These are phyloP conservation scores for Oreonectes daqikongensis DNA, from an alignment of 2,797 vertebrate species.

Conservation along the genomic window DNA sequence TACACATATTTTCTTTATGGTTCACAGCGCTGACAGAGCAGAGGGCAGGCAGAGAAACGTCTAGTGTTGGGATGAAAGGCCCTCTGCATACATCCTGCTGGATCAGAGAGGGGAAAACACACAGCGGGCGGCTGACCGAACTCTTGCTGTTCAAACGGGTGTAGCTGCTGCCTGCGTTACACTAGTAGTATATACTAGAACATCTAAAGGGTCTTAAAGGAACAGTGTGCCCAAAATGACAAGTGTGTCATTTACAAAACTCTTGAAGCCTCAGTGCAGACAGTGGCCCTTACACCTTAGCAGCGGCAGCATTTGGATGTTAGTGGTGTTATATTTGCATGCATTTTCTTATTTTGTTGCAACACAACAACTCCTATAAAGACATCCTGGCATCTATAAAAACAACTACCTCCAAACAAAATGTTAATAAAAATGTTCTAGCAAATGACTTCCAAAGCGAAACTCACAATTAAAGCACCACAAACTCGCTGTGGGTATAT, in stretches of 20 bases:
- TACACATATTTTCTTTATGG: conserved; percentile 35
- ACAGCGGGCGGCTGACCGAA: not conserved
- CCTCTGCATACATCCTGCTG: conserved; percentile 24
- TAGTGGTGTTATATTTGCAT: not conserved
- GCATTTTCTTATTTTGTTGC: not conserved
- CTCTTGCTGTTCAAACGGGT: conserved; percentile 3
- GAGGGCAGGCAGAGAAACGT: not conserved
- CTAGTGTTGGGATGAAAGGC: conserved; percentile 6
- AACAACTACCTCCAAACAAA: not conserved
- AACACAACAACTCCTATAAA: not conserved
- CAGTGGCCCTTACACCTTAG: not conserved
- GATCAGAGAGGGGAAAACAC: conserved; percentile 12
- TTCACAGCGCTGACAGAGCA: conserved; percentile 41
- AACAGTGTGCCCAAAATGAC: not conserved
- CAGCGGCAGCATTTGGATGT: not conserved
- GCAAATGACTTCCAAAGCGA: conserved; percentile 12
- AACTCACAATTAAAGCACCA: conserved; percentile 10
- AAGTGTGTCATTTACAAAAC: not conserved
- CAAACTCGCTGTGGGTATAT: conserved; percentile 47
- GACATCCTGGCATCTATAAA: not conserved
- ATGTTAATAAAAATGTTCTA: not conserved
- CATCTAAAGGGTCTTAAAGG: not conserved
- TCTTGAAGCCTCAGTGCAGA: not conserved
- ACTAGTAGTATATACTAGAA: not conserved
- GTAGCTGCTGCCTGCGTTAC: not conserved